phyloP scores from a whole-genome alignment of 2,888 invertebrate genomes.

The Aphodius sticticus region DNA sequence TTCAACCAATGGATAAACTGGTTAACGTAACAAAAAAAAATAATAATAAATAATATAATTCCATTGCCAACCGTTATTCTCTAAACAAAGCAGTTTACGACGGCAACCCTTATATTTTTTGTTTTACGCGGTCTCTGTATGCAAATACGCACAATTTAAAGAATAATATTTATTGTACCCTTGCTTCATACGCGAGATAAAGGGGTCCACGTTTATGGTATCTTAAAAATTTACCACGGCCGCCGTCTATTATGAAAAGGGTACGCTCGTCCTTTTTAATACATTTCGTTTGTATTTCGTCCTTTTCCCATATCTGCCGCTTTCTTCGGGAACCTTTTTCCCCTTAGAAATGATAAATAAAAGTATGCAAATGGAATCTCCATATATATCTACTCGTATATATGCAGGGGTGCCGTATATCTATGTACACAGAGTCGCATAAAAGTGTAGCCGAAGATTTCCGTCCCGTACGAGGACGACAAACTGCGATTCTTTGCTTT shows the following conservation, averaged over 20 bases:
- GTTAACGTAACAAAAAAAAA: no score
- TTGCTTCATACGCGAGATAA: not conserved
- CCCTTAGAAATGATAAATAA: constrained; percentile 34
- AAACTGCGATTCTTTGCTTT: constrained; percentile 11
- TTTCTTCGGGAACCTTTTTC: constrained; percentile 16
- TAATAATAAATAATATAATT: no score
- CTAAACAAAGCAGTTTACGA: not conserved
- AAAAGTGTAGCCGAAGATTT: constrained; percentile 20
- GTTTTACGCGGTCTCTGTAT: not conserved
- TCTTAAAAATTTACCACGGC: constrained; percentile 24
- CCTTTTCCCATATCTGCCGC: constrained; percentile 7
- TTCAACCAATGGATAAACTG: no score
- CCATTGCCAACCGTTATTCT: not conserved
- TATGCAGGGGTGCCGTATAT: constrained; percentile 14
- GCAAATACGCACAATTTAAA: not conserved
- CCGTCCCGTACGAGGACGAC: constrained; percentile 18
- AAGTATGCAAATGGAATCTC: constrained; percentile 35
- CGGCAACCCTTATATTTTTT: not conserved
- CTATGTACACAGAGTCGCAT: constrained; percentile 12
- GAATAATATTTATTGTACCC: not conserved
- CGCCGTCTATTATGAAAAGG: constrained; percentile 20
- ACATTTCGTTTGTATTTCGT: not conserved
- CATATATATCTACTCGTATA: constrained; percentile 28
- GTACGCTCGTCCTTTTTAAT: constrained; percentile 5
- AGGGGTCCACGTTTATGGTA: constrained; percentile 17